Conservation (phyloP, 1,140 invertebrate genomes). For the Tetragonula clypearis region DNA sequence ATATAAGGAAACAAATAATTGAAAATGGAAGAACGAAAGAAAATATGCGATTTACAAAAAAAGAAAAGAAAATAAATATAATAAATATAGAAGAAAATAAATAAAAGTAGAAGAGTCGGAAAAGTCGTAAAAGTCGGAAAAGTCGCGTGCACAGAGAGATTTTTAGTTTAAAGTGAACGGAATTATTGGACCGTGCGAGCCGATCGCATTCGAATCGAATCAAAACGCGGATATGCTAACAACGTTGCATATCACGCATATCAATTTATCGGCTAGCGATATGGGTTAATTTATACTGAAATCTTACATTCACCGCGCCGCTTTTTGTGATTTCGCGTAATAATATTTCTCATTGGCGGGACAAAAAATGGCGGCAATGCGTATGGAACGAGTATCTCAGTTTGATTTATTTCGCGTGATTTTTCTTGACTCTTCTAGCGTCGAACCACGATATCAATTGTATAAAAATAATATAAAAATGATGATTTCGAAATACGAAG, state of each 20-base stretch:
- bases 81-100: too few species aligned
- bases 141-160: background rate
- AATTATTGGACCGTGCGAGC: constrained; percentile 22
- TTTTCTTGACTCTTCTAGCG: background rate
- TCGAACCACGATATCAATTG: too few species aligned
- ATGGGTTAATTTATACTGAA: background rate
- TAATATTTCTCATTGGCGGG: background rate
- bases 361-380: background rate
- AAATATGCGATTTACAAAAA: background rate
- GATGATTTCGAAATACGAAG: too few species aligned
- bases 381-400: background rate
- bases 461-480: too few species aligned
- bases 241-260: constrained; percentile 22
- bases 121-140: background rate
- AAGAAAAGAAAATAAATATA: too few species aligned
- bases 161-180: constrained; percentile 8
- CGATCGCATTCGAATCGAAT: background rate
- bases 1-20: background rate
- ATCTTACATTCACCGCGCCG: background rate
- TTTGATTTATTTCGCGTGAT: background rate
- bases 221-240: constrained; percentile 19
- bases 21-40: background rate
- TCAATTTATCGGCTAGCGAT: constrained; percentile 16
- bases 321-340: background rate
- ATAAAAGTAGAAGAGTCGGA: too few species aligned